phyloP scores from a whole-genome alignment of 2,113 vertebrate species.

The Stegostoma tigrinum region DNA sequence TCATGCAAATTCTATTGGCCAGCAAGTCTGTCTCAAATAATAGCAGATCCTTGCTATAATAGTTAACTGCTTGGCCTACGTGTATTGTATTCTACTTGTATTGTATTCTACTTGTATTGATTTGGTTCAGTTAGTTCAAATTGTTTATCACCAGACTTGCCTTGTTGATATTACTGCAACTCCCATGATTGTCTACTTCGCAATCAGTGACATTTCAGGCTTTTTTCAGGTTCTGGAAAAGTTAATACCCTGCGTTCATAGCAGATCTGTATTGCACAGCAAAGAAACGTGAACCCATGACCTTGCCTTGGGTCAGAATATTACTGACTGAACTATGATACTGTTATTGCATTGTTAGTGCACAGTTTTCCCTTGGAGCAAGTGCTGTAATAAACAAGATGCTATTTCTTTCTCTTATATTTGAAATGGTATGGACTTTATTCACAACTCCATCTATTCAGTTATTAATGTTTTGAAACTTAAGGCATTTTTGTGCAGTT shows the following conservation, averaged over 20 bases:
- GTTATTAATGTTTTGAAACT: background rate
- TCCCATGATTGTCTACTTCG: background rate
- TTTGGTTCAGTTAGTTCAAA: background rate
- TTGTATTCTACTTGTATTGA: background rate
- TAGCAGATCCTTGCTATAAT: background rate
- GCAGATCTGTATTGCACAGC: background rate
- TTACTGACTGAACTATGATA: background rate
- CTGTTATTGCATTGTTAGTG: background rate
- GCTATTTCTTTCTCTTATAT: too few species aligned
- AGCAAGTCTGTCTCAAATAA: too few species aligned
- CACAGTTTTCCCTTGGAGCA: background rate
- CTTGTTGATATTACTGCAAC: background rate
- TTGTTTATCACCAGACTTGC: background rate
- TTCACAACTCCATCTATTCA: background rate
- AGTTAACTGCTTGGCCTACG: background rate
- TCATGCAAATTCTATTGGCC: background rate
- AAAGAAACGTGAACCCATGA: background rate
- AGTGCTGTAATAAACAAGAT: background rate
- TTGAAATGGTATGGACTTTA: background rate
- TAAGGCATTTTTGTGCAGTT: background rate
- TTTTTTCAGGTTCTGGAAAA: background rate
- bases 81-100: background rate
- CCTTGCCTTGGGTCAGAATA: too few species aligned
- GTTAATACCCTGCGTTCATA: background rate
- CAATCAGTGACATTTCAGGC: background rate